Evolutionary conservation across 2,113 vertebrate genomes (phyloP).

Genomic region (Lepus timidus): DNA sequence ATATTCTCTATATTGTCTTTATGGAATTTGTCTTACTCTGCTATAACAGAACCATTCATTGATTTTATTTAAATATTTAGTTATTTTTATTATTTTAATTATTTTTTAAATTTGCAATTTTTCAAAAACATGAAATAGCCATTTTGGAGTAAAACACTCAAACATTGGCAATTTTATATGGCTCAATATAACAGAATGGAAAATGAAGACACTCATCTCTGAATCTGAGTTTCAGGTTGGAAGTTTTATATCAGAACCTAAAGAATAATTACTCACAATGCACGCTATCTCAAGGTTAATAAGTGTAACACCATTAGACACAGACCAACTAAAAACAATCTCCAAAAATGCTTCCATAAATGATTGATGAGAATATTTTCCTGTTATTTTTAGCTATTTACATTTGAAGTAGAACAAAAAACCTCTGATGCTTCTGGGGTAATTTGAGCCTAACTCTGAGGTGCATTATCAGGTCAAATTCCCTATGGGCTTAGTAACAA

Average conservation of each 20-base stretch:
- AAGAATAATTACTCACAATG: background rate
- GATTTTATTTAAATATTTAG: background rate
- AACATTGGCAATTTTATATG: background rate
- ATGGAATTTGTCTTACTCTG: background rate
- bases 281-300: background rate
- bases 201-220: background rate
- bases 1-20: background rate
- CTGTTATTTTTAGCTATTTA: constrained; percentile 19
- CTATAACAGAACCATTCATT: background rate
- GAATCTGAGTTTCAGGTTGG: background rate
- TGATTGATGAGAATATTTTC: constrained; percentile 3
- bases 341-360: background rate
- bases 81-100: too few relatives aligned
- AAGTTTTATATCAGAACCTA: background rate
- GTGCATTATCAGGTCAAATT: background rate
- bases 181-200: background rate
- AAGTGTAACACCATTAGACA: background rate
- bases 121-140: background rate
- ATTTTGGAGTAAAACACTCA: background rate
- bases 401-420: background rate
- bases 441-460: background rate
- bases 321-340: background rate
- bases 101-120: background rate
- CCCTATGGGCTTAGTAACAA: background rate
- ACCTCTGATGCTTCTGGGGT: background rate